phyloP scores from a whole-genome alignment of 2,113 vertebrate species.

The Anguilla japonica region DNA sequence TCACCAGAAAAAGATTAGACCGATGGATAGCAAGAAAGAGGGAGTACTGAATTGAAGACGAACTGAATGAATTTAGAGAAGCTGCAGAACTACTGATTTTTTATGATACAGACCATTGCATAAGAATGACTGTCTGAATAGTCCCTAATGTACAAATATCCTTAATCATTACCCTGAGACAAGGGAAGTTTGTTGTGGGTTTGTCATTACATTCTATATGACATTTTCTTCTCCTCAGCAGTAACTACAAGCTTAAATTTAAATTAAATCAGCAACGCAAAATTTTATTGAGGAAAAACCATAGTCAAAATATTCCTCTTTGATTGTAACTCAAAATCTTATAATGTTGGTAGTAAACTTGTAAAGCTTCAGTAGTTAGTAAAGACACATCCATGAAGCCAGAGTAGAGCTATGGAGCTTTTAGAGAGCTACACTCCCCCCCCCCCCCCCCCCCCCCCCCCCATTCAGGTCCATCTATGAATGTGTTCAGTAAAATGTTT shows the following conservation, averaged over 20 bases:
- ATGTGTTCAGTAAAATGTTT: not conserved
- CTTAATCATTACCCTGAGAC: not conserved
- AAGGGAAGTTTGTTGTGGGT: not conserved
- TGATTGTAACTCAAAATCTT: no score
- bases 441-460: no score
- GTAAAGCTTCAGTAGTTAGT: not conserved
- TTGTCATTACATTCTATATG: not conserved
- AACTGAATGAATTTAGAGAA: not conserved
- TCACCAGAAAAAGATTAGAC: slow-evolving; percentile 1
- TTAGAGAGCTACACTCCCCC: not conserved
- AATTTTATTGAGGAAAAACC: not conserved
- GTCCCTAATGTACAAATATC: not conserved
- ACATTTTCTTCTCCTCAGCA: not conserved
- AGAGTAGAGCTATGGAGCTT: not conserved
- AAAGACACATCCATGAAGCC: not conserved
- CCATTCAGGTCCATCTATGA: not conserved
- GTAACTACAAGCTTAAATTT: not conserved
- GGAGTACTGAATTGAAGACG: not conserved
- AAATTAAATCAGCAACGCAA: not conserved
- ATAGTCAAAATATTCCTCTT: not conserved
- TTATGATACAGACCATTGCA: not conserved
- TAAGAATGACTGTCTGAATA: not conserved
- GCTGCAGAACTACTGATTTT: not conserved
- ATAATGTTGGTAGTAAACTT: no score
- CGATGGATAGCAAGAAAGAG: not conserved